These are phyloP conservation scores for Stenurella melanura DNA, from an alignment of 2,888 invertebrate genomes.

Conservation along the genomic window DNA sequence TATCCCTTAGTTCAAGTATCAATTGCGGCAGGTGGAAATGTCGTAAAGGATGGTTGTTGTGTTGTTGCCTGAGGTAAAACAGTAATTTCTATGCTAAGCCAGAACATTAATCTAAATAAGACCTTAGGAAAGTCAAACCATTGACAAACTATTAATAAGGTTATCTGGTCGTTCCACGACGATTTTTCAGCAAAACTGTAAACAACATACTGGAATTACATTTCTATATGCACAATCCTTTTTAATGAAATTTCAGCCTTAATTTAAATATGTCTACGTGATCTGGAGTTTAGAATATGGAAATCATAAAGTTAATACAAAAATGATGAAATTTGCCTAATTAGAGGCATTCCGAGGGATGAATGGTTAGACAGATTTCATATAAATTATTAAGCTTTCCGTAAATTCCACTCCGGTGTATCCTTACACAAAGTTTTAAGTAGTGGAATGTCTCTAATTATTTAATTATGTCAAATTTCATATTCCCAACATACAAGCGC, in stretches of 20 bases:
- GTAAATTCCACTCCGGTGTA: slow-evolving; percentile 13
- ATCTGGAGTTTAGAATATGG: background rate
- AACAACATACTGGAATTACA: background rate
- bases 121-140: no score
- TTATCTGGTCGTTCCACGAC: no score
- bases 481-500: background rate
- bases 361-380: slow-evolving; percentile 11
- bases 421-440: slow-evolving; percentile 25
- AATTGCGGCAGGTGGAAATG: no score
- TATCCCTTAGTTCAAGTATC: no score
- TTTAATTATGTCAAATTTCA: slow-evolving; percentile 14
- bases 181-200: background rate
- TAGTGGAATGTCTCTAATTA: slow-evolving; percentile 18
- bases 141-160: no score
- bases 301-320: slow-evolving; percentile 16
- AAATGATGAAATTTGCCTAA: slow-evolving; percentile 27
- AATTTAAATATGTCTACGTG: slow-evolving; percentile 7
- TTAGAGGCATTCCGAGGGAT: slow-evolving; percentile 23
- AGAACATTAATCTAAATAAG: no score
- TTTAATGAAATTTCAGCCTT: background rate
- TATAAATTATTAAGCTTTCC: slow-evolving; percentile 16
- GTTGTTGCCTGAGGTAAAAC: no score
- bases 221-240: background rate
- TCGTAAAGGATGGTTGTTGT: no score
- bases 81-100: no score